Conservation (phyloP, 2,113 vertebrate species). For the Craseonycteris thonglongyai region DNA sequence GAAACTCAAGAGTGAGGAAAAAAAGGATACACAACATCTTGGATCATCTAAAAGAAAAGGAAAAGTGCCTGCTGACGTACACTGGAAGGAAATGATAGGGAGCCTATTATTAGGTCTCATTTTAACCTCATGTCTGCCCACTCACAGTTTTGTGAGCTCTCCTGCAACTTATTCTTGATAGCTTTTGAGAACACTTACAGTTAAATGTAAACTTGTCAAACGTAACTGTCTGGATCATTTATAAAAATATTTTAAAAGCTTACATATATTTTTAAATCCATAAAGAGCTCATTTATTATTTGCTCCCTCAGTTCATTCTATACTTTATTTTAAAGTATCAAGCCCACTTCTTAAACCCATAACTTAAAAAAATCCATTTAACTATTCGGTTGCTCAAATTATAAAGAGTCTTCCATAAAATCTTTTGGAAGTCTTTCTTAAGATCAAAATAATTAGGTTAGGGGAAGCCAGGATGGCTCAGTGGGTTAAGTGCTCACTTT, state of each 20-base stretch:
- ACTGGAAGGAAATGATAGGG: not conserved
- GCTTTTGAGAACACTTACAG: not conserved
- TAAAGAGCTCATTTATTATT: not conserved
- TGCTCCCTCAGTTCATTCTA: not conserved
- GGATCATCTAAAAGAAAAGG: not conserved
- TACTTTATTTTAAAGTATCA: not conserved
- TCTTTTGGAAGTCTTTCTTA: not conserved
- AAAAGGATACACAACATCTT: not conserved
- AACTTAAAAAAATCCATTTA: not conserved
- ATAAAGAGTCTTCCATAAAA: constrained; percentile 5
- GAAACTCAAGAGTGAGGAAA: not conserved
- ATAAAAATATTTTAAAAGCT: constrained; percentile 12
- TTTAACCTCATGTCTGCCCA: not conserved
- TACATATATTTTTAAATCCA: not conserved
- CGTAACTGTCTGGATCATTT: not conserved
- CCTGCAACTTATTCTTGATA: not conserved
- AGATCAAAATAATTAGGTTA: constrained; percentile 19
- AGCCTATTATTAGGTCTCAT: not conserved
- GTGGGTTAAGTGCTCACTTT: too few species aligned
- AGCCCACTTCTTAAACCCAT: not conserved
- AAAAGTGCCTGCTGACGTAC: not conserved
- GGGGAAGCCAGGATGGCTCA: too few species aligned
- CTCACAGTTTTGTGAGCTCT: not conserved
- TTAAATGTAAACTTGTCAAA: not conserved
- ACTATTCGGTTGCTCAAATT: not conserved